A percentile compares a stretch with the other conserved stretches of the same genome.
phyloP scores from a whole-genome alignment of 2,113 vertebrate genomes.

The Laterallus jamaicensis region DNA sequence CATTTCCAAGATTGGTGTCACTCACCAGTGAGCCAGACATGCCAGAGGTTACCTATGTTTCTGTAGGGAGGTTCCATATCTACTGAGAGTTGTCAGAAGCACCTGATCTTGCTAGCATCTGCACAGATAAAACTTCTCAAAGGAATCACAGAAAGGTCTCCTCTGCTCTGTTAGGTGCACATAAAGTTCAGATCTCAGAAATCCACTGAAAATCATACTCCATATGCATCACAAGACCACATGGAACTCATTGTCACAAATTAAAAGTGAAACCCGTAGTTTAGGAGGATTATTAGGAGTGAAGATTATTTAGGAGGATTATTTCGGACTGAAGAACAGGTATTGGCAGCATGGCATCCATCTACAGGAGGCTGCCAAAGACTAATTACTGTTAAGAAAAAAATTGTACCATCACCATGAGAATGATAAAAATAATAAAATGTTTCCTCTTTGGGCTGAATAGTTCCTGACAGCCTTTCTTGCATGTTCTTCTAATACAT shows the following conservation, averaged over 20 bases:
- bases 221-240: background rate
- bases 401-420: background rate
- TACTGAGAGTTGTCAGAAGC: background rate
- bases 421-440: background rate
- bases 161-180: rapidly evolving
- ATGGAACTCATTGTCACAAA: background rate
- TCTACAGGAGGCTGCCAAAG: background rate
- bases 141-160: background rate
- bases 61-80: background rate
- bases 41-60: background rate
- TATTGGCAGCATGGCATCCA: background rate
- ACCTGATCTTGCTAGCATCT: background rate
- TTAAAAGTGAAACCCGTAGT: background rate
- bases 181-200: background rate
- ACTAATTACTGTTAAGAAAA: background rate
- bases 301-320: background rate
- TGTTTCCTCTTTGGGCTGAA: background rate
- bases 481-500: background rate
- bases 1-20: rapidly evolving
- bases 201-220: background rate
- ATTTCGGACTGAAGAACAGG: background rate
- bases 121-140: background rate
- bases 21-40: background rate
- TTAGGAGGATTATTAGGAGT: background rate
- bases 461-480: background rate